Conservation (phyloP, 2,797 vertebrate genomes). For the Spizella passerina region DNA sequence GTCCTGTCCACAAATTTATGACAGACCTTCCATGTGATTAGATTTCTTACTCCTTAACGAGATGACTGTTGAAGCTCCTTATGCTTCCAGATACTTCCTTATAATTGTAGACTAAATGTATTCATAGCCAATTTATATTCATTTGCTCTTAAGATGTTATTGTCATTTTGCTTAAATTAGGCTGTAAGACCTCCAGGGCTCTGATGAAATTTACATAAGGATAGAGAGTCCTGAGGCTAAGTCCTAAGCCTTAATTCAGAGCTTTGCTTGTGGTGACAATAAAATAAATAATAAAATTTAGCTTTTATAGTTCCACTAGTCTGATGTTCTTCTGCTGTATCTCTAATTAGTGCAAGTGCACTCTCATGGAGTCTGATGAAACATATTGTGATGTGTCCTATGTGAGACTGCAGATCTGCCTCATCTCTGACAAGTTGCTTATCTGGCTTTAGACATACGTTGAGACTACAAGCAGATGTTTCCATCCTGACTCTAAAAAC, state of each 20-base stretch:
- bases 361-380: background rate
- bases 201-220: background rate
- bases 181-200: background rate
- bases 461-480: background rate
- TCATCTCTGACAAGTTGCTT: background rate
- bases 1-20: background rate
- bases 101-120: conserved; percentile 33
- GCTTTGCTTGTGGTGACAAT: background rate
- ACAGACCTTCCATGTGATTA: background rate
- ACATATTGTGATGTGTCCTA: background rate
- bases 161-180: conserved; percentile 5
- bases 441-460: background rate
- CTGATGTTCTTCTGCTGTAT: background rate
- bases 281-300: background rate
- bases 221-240: background rate
- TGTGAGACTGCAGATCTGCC: background rate
- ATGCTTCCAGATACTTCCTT: background rate
- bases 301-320: background rate
- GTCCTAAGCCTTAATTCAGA: background rate
- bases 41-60: background rate
- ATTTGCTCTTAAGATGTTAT: background rate
- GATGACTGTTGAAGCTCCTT: background rate
- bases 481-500: background rate
- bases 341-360: background rate
- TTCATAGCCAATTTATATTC: conserved; percentile 42